Evolutionary conservation across 2,113 vertebrate genomes (phyloP).

Genomic region (Lontra canadensis): DNA sequence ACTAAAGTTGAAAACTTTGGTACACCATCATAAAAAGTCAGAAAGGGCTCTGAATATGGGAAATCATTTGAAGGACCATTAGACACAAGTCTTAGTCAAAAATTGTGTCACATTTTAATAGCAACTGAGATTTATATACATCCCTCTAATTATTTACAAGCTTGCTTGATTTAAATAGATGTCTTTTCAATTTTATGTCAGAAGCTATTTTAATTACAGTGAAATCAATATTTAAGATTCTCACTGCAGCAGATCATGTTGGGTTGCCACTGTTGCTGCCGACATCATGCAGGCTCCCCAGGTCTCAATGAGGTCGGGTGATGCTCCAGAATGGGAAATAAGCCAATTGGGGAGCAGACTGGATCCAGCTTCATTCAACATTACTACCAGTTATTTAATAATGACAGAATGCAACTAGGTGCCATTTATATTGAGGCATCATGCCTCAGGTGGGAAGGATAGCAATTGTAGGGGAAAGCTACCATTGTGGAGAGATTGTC

Average conservation of each 20-base stretch:
- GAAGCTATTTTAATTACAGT: conserved; percentile 6
- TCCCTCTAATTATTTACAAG: background rate
- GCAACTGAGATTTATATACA: background rate
- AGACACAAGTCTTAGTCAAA: background rate
- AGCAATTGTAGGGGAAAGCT: conserved; percentile 97
- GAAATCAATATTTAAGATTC: conserved; percentile 25
- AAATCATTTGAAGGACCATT: conserved; percentile 5
- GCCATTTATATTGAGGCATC: conserved; percentile 88
- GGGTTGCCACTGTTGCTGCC: background rate
- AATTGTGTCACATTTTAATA: background rate
- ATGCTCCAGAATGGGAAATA: background rate
- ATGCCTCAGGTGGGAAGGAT: conserved; percentile 99
- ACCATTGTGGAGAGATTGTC: conserved; percentile 97
- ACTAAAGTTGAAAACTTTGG: background rate
- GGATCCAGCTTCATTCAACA: background rate
- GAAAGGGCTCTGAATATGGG: background rate
- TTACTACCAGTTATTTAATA: background rate
- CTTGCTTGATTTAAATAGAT: background rate
- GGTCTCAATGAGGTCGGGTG: background rate
- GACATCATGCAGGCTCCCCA: background rate
- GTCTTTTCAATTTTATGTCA: conserved; percentile 20
- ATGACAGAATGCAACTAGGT: background rate
- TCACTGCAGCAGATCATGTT: background rate
- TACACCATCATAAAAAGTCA: background rate
- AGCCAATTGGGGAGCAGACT: background rate